phyloP scores from a whole-genome alignment of 2,888 invertebrate species.

The Heliconius hortense region DNA sequence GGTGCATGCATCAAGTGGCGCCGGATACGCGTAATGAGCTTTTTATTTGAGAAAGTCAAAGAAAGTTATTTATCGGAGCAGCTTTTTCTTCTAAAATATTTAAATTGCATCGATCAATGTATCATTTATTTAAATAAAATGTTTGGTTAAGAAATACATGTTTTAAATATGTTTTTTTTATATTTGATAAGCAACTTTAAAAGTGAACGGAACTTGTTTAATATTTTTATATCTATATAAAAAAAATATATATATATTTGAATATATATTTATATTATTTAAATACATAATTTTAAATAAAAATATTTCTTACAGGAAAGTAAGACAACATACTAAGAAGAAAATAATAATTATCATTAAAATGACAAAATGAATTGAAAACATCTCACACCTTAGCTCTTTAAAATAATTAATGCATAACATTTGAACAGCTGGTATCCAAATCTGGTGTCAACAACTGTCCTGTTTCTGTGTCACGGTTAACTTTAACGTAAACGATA shows the following conservation, averaged over 20 bases:
- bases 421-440: slow-evolving; percentile 30
- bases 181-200: no score
- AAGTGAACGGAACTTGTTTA: no score
- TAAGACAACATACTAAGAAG: not conserved
- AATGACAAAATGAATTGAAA: not conserved
- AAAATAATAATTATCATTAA: not conserved
- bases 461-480: slow-evolving; percentile 35
- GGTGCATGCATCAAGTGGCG: slow-evolving; percentile 7
- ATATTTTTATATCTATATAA: no score
- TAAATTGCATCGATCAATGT: not conserved
- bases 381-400: not conserved
- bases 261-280: no score
- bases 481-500: slow-evolving; percentile 13
- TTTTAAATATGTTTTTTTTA: no score
- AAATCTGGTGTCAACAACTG: slow-evolving; percentile 31
- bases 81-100: slow-evolving; percentile 14
- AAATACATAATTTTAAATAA: not conserved
- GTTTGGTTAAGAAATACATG: no score
- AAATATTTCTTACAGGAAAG: no score
- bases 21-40: slow-evolving; percentile 5
- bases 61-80: slow-evolving; percentile 10
- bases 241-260: no score
- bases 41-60: slow-evolving; percentile 19
- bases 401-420: slow-evolving; percentile 18
- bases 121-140: no score